These are phyloP conservation scores for Nestor notabilis DNA, from an alignment of 2,113 vertebrate species.

Conservation along the genomic window DNA sequence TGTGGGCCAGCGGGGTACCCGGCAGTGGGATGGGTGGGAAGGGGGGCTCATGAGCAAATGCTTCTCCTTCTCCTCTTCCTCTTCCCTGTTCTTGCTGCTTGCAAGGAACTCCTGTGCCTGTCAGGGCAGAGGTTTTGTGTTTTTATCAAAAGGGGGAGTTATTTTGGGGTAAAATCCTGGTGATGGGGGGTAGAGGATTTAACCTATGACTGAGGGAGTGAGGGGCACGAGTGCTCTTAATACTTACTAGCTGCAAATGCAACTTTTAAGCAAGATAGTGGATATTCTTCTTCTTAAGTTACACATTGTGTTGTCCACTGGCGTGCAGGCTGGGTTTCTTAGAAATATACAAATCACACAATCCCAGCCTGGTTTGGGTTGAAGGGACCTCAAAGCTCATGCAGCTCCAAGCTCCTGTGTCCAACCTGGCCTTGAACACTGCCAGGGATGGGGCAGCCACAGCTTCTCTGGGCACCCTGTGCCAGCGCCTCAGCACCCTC, in stretches of 20 bases:
- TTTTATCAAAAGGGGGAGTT: neutral
- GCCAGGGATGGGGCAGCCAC: neutral
- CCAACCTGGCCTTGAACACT: neutral
- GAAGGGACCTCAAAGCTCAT: too few species aligned
- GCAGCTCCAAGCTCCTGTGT: neutral
- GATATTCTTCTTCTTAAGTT: neutral
- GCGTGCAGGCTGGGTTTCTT: neutral
- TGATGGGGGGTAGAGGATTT: neutral
- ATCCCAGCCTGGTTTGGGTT: neutral
- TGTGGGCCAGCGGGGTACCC: neutral
- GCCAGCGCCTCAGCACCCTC: neutral
- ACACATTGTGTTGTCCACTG: neutral
- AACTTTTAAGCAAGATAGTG: neutral
- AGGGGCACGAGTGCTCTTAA: neutral
- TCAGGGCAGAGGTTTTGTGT: neutral
- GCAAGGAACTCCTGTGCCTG: neutral
- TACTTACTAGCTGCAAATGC: neutral
- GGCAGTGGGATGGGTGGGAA: neutral
- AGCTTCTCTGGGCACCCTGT: too few species aligned
- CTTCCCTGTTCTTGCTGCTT: neutral
- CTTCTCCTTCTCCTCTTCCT: neutral
- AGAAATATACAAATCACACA: accelerated
- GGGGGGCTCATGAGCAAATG: accelerated
- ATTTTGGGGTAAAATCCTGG: neutral
- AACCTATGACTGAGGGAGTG: neutral